Evolutionary conservation across 2,888 invertebrate species (phyloP), one percentile per base, ranked within the genome.

Genomic region (Fabriciana adippe): DNA sequence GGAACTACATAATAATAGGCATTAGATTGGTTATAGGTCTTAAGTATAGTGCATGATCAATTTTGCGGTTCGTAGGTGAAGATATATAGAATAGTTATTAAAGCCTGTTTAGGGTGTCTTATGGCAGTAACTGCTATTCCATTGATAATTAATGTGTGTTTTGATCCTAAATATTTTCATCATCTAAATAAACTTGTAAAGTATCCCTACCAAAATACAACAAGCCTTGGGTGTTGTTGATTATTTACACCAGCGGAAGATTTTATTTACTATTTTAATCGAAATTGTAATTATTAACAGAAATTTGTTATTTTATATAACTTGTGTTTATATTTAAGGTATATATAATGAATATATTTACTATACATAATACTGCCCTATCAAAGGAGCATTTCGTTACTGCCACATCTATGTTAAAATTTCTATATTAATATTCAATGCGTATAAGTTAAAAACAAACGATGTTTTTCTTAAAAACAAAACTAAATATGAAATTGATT

Each of bases 11-110:
- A 76, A 76, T 78, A 75, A 74, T 79, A 79, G 76, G 66, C 69
- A 75, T 78, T 81, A 80, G 81, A 77, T 78, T 75, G 78, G 73
- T 79, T 73, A 68, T 77, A 76, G 79, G 76, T 76, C 75, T 68
- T 69, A 70, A 72, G 71, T 80, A 75, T 87, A 85, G 82, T 81
- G 83, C 85, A 85, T 86, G 81, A 85, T 85, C 84, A 83, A 81
- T 82, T 85, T 84, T 82, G 79, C 79, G 72, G 78, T 78, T 82
- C 79, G 76, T 83, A 81, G 75, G 74, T 66, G 51, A 63, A 63
- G 67, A 69, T 67, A 67, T 62, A 47, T 67, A 67, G 64, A 41
- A 48, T 71, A 71, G 61, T 48, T 51, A 54, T 64, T 48, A 67
- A 69, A 64, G 55, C 63, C 65, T 64, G 50, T 60, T 26, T 57